Percentiles rank a stretch among this genome's conserved stretches.
phyloP scores from a whole-genome alignment of 1,140 invertebrate genomes.

The Artemia franciscana region DNA sequence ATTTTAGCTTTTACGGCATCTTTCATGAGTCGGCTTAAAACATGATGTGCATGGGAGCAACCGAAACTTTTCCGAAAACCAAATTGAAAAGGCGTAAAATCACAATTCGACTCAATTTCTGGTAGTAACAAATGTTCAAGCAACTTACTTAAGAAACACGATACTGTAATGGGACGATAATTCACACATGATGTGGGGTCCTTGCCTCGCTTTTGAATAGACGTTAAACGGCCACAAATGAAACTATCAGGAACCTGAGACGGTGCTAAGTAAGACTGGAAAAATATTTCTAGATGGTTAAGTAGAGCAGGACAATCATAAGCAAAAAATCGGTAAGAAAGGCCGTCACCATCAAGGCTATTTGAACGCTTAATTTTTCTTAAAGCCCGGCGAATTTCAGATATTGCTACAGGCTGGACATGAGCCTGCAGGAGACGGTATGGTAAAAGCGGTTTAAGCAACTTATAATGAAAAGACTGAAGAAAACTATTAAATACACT shows the following conservation, averaged over 20 bases:
- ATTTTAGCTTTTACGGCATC: not conserved
- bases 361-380: not conserved
- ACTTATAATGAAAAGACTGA: too few species aligned
- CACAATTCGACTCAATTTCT: too few species aligned
- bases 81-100: not conserved
- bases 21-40: not conserved
- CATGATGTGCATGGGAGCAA: not conserved
- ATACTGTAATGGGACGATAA: not conserved
- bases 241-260: not conserved
- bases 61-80: not conserved
- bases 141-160: not conserved
- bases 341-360: not conserved
- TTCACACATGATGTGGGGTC: not conserved
- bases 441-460: too few species aligned
- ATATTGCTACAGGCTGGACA: too few species aligned
- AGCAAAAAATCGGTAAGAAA: not conserved
- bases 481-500: too few species aligned
- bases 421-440: too few species aligned
- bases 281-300: not conserved
- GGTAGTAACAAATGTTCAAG: not conserved
- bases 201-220: not conserved
- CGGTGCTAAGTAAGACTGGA: not conserved
- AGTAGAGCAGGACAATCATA: not conserved
- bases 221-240: not conserved
- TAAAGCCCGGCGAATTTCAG: too few species aligned